Evolutionary conservation across 2,797 vertebrate genomes (phyloP).

Genomic region (Adrianichthys oophorus): DNA sequence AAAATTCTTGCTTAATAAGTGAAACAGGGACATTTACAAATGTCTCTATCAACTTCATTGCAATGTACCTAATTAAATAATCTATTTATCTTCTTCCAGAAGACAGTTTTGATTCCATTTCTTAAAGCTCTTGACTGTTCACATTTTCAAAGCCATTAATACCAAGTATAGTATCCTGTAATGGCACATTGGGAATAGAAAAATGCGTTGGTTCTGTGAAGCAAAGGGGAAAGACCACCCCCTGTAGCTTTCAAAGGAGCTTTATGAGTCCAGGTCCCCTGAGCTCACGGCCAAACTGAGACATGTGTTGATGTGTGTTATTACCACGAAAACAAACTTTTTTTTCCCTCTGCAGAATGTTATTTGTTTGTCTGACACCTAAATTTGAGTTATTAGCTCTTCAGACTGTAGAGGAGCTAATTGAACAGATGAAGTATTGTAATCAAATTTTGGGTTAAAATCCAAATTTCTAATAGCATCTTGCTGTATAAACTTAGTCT

Average conservation of each 20-base stretch:
- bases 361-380: constrained; percentile 23
- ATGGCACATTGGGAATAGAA: constrained; percentile 57
- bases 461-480: constrained; percentile 62
- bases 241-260: constrained; percentile 58
- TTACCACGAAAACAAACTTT: constrained; percentile 40
- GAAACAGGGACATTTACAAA: too few relatives aligned
- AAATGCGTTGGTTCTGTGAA: constrained; percentile 58
- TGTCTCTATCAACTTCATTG: too few relatives aligned
- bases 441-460: constrained; percentile 39
- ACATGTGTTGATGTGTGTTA: constrained; percentile 38
- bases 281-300: constrained; percentile 51
- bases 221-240: constrained; percentile 62
- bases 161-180: constrained; percentile 71
- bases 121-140: constrained; percentile 60
- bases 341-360: constrained; percentile 24
- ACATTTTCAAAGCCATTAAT: constrained; percentile 63
- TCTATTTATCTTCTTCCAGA: not conserved
- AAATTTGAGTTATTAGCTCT: constrained; percentile 37
- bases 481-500: constrained; percentile 62
- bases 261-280: constrained; percentile 60
- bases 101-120: constrained; percentile 45
- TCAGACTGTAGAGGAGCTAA: constrained; percentile 4
- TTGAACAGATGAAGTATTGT: not conserved
- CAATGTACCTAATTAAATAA: too few relatives aligned
- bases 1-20: too few relatives aligned